These are phyloP conservation scores for Lucilia cuprina DNA, from an alignment of 1,140 invertebrate genomes.

Conservation along the genomic window DNA sequence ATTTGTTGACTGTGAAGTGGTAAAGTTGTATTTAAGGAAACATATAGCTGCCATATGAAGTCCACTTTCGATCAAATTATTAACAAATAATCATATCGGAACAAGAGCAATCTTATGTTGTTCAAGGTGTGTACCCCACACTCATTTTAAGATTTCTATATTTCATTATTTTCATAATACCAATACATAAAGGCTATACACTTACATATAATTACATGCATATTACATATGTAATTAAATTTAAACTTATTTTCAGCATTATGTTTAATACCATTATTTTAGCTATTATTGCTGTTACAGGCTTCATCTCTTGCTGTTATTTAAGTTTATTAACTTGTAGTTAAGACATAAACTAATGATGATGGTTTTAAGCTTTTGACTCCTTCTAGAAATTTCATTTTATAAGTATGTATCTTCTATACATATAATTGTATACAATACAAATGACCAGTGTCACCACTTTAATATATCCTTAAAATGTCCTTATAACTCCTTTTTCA, in stretches of 20 bases:
- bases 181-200: too few species aligned
- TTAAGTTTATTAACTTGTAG: constrained; percentile 4
- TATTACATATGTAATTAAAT: neutral
- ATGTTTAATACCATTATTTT: neutral
- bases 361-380: constrained; percentile 6
- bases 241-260: neutral
- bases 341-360: constrained; percentile 15
- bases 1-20: too few species aligned
- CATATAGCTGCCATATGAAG: too few species aligned
- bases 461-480: constrained; percentile 8
- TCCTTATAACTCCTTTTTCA: neutral
- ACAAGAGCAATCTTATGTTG: too few species aligned
- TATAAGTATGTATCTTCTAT: neutral
- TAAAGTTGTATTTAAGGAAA: too few species aligned
- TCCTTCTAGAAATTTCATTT: neutral
- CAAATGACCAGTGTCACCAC: constrained; percentile 16
- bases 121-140: too few species aligned
- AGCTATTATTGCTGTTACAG: neutral
- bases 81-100: too few species aligned
- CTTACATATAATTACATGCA: neutral
- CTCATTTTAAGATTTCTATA: too few species aligned
- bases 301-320: neutral
- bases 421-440: neutral
- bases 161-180: too few species aligned
- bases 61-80: too few species aligned